Evolutionary conservation across 1,140 invertebrate species (phyloP), one percentile per base, ranked within the genome.

Genomic region (Apis cerana): DNA sequence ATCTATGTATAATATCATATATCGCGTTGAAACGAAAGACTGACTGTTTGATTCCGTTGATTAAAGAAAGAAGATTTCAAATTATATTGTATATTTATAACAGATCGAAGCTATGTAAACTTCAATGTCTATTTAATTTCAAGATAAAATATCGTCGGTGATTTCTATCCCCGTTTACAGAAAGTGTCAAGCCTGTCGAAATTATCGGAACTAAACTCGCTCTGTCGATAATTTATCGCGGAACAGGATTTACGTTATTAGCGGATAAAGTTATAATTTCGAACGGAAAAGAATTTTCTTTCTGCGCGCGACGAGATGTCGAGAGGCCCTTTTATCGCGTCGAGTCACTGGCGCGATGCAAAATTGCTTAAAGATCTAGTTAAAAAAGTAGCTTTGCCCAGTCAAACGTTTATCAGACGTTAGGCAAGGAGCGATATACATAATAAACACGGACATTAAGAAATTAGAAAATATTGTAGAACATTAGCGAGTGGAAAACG

Each of bases 311-410:
- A 48, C n/a, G 19, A 43, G 65, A 62, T 23, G 23, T 8, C 2
- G 61, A 23, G 2, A 11, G 21, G 27, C 23, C 62, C 62, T 64
- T 64, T 64, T 64, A 43, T 64, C 62, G 1, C 23, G 19, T 1
- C 33, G 33, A 68, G 65, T 9, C 65, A 68, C 33, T 68, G 65
- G 65, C 65, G 65, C 65, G 65, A 48, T 68, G 12, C 7, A n/a
- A 68, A 48, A 68, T 68, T 68, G 33, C 33, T 43, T 33, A 48
- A 68, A 43, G 65, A n/a, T 48, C 12, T n/a, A n/a, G 65, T 68
- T 7, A 9, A 23, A 62, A 48, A 68, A 43, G 21, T 17, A 21
- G 1, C 33, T 68, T 43, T 15, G 27, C 21, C 33, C 21, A 23
- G 21, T 3, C 7, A 43, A 48, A 43, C 19, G 65, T 13, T 43